Conservation (phyloP, 1,140 invertebrate genomes). For the Galleria mellonella region DNA sequence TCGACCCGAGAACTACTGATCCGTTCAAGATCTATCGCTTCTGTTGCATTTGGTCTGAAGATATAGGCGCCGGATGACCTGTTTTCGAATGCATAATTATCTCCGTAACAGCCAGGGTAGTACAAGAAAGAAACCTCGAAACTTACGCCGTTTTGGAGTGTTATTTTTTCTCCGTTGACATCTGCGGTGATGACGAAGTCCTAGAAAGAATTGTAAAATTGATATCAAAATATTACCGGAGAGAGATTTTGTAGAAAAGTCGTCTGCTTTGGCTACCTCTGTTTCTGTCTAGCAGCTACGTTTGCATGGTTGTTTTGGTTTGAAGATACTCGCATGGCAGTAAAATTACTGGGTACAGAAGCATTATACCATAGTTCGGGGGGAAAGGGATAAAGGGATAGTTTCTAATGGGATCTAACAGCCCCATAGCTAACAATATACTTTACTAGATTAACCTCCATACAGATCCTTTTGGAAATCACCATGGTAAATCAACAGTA, state of each 20-base stretch:
- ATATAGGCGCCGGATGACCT: conserved; percentile 90
- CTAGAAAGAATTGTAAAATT: conserved; percentile 19
- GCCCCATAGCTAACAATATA: too few species aligned
- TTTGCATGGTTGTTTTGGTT: too few species aligned
- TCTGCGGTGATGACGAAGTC: background rate
- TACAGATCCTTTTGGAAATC: too few species aligned
- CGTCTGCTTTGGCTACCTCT: background rate
- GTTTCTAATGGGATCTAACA: too few species aligned
- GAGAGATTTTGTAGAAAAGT: background rate
- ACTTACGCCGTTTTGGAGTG: conserved; percentile 15
- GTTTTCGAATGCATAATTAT: conserved; percentile 24
- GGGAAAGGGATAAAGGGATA: too few species aligned
- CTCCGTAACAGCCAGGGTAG: conserved; percentile 73
- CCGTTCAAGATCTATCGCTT: conserved; percentile 27
- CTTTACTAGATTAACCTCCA: too few species aligned
- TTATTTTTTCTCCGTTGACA: background rate
- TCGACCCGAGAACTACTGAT: conserved; percentile 81
- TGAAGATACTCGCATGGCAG: too few species aligned
- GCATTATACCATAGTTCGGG: too few species aligned
- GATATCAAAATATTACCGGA: background rate
- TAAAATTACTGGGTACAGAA: too few species aligned
- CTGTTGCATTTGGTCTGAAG: conserved; percentile 76
- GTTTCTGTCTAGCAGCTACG: too few species aligned
- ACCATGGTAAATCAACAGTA: too few species aligned
- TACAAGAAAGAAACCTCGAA: conserved; percentile 77